Percentiles rank a stretch among this genome's conserved stretches.
Conservation (phyloP, 2,113 vertebrate genomes). For the Platysteira castanea region DNA sequence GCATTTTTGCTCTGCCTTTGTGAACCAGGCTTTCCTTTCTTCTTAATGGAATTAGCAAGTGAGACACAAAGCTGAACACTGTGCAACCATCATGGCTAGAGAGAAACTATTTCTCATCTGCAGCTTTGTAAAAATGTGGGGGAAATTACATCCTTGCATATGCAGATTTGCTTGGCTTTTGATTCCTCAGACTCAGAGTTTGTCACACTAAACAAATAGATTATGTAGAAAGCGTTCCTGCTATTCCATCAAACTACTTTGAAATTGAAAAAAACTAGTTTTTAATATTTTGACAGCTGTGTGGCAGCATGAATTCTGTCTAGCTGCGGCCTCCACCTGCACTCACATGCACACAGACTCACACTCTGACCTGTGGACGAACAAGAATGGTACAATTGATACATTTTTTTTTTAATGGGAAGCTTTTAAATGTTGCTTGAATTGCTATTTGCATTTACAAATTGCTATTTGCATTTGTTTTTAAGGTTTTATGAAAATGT, state of each 20-base stretch:
- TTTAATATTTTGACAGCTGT: neutral
- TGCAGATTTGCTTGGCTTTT: conserved; percentile 27
- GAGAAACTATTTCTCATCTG: conserved; percentile 4
- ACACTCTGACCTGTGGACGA: neutral
- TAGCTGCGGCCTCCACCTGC: neutral
- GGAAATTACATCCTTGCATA: neutral
- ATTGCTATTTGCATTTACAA: neutral
- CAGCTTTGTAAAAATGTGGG: neutral
- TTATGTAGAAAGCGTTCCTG: neutral
- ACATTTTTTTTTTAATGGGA: neutral
- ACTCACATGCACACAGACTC: neutral
- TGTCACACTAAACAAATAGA: neutral
- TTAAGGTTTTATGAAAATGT: neutral
- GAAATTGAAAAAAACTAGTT: neutral
- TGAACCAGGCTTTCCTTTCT: conserved; percentile 5
- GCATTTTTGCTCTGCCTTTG: neutral
- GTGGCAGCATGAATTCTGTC: neutral
- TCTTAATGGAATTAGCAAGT: conserved; percentile 28
- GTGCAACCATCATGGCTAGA: neutral
- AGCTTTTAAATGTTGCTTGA: neutral
- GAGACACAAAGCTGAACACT: neutral
- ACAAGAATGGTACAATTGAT: neutral
- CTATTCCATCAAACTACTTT: conserved; percentile 7
- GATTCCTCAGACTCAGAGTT: neutral
- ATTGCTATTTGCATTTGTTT: neutral